Base-by-base conservation (phyloP, 1,140 invertebrate species). In the Plutomurus gul region DNA sequence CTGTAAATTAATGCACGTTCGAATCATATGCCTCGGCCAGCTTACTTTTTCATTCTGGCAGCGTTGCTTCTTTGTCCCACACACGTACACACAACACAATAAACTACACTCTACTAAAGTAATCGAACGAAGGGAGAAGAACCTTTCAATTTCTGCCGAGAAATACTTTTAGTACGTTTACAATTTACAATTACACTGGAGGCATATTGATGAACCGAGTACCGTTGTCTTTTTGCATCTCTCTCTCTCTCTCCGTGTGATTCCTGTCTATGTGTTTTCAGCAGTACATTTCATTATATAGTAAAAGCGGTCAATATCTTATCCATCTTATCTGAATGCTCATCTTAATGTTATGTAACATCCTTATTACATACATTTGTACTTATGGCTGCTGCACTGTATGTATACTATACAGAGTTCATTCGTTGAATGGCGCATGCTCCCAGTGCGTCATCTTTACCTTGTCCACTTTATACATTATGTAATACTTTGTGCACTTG, bases 101-200 rank as follows among this genome's bases (percentile, higher is more conserved):
- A 22, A 51, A 7, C 1, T 10, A 47, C 20, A 18, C 43, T 46
- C 3, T n/a, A 43, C 13, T 43, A 43, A 43, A 2, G 18, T 11
- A 6, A 16, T 18, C 1, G 20, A 11, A 10, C 6, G 43, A 47
- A 20, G 46, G 20, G n/a, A 18, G 46, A 25, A 27, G 20, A 27
- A 65, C 56, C 36, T 65, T 33, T 65, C 56, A 65, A 36, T 65
- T 65, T 65, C 47, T 65, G 56, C 56, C 16, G 56, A 65, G 56
- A 33, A 65, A 65, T 65, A 65, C 13, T 65, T 65, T 65, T 65
- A 25, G 56, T 65, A 65, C 56, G 36, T n/a, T 65, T 30, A n/a
- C 56, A 65, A 65, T 65, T 65, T 65, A 65, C 56, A 65, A 65
- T 65, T 65, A 65, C 56, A 65, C 56, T 65, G 56, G 56, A 65